These are phyloP conservation scores for Pica pica DNA, from an alignment of 2,113 vertebrate genomes.

Conservation along the genomic window DNA sequence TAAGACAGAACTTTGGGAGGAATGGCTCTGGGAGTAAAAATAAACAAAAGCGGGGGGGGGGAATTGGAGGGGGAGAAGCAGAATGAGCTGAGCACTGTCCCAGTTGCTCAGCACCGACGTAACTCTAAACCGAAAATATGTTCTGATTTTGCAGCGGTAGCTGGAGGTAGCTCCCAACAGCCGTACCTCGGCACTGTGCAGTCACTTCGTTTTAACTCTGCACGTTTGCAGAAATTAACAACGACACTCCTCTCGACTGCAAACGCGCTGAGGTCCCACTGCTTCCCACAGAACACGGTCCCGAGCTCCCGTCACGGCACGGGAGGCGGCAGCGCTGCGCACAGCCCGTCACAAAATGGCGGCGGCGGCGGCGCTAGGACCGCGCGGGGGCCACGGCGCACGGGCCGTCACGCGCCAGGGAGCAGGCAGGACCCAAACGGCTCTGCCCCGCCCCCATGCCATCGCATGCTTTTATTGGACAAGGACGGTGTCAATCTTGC, in stretches of 20 bases:
- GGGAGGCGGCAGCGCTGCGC: rapidly evolving
- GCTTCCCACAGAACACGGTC: rapidly evolving
- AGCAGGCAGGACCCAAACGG: rapidly evolving
- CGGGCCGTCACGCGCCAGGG: rapidly evolving
- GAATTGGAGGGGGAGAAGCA: rapidly evolving
- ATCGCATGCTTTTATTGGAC: rapidly evolving
- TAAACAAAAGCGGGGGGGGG: rapidly evolving
- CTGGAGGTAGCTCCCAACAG: rapidly evolving
- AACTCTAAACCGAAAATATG: rapidly evolving
- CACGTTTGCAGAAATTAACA: rapidly evolving
- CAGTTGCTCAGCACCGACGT: rapidly evolving
- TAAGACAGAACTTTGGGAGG: not conserved
- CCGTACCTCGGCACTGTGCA: rapidly evolving
- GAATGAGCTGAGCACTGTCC: rapidly evolving
- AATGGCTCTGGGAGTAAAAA: not conserved
- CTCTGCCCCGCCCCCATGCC: rapidly evolving
- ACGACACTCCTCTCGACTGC: rapidly evolving
- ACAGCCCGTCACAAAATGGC: rapidly evolving
- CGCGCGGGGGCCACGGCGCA: rapidly evolving
- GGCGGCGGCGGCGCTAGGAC: not conserved
- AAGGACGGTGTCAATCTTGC: rapidly evolving
- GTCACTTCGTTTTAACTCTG: rapidly evolving
- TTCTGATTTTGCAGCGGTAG: rapidly evolving
- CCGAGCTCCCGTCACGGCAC: rapidly evolving
- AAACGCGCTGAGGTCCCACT: rapidly evolving